These are phyloP conservation scores for Lasius fuliginosus DNA, from an alignment of 2,888 invertebrate species.

Conservation along the genomic window DNA sequence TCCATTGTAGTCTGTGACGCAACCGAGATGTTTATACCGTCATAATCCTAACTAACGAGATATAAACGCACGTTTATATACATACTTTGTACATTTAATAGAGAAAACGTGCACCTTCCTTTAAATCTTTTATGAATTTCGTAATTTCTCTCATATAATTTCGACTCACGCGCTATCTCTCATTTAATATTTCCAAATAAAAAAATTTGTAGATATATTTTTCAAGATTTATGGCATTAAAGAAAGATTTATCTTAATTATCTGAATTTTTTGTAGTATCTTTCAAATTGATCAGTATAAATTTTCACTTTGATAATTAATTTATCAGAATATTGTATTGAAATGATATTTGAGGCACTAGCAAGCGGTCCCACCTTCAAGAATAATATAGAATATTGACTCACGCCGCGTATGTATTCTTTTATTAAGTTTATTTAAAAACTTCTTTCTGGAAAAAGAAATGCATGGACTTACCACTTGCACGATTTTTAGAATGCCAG, in stretches of 20 bases:
- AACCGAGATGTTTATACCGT: background rate
- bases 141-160: background rate
- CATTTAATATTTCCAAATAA: background rate
- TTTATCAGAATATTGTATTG: background rate
- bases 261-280: background rate
- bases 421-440: background rate
- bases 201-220: background rate
- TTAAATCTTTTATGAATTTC: background rate
- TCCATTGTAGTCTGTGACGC: conserved; percentile 26
- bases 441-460: background rate
- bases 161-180: background rate
- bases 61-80: background rate
- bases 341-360: background rate
- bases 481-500: conserved; percentile 92
- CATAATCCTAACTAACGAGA: conserved; percentile 3
- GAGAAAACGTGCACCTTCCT: background rate
- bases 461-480: conserved; percentile 90
- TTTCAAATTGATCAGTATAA: background rate
- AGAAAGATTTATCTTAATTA: background rate
- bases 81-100: background rate
- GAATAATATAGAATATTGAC: background rate
- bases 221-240: background rate
- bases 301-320: background rate
- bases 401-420: background rate
- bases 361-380: no score